A percentile compares a stretch with the other conserved stretches of the same genome.
These are phyloP conservation scores for Pangasius macronema DNA, from an alignment of 2,797 vertebrate genomes.

Conservation along the genomic window DNA sequence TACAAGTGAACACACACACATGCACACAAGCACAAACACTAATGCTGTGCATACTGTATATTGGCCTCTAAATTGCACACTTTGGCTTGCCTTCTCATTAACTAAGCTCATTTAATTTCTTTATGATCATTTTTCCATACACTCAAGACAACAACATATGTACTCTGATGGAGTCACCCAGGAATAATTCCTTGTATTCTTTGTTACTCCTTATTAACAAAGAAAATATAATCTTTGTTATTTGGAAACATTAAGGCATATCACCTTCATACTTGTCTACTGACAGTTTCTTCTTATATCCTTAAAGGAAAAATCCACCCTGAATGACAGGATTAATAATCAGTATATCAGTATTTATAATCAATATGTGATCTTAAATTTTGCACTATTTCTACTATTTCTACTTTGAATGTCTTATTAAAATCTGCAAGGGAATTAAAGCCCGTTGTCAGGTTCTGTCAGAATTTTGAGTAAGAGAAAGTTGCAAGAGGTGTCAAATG, in stretches of 20 bases:
- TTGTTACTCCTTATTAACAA: not conserved
- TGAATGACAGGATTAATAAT: not conserved
- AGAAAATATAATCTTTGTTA: not conserved
- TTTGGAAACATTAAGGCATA: not conserved
- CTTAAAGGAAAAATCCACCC: not conserved
- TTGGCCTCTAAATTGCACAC: not conserved
- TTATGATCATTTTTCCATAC: not conserved
- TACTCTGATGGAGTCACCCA: not conserved
- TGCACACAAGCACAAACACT: not conserved
- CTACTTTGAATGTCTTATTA: not conserved
- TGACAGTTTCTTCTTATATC: not conserved
- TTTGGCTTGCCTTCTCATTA: not conserved
- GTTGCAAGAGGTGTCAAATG: too few species aligned
- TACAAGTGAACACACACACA: not conserved
- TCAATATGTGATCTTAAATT: not conserved
- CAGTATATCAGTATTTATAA: not conserved
- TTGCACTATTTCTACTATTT: not conserved
- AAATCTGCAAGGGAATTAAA: too few species aligned
- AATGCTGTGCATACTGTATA: not conserved
- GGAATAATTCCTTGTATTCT: not conserved
- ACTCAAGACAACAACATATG: not conserved
- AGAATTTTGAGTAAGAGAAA: too few species aligned
- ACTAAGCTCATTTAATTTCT: not conserved
- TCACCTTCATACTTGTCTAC: not conserved
- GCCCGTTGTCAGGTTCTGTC: too few species aligned